phyloP scores from a whole-genome alignment of 2,797 vertebrate species.

The Chanos chanos region DNA sequence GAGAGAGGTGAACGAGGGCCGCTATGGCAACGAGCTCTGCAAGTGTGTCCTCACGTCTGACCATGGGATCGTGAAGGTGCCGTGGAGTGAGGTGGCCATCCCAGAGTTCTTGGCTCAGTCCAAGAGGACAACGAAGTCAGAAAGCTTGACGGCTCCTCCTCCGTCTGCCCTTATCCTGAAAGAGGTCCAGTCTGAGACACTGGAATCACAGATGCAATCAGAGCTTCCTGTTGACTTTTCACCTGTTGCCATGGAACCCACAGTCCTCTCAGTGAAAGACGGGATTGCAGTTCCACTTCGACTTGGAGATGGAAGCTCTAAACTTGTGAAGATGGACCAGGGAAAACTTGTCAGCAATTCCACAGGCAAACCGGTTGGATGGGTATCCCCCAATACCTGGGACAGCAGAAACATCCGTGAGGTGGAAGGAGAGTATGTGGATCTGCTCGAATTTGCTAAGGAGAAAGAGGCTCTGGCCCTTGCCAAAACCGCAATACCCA shows the following conservation, averaged over 20 bases:
- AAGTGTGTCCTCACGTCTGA: conserved; percentile 86
- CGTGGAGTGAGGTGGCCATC: conserved; percentile 78
- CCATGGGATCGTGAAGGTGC: conserved; percentile 78
- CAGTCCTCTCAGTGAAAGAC: conserved; percentile 55
- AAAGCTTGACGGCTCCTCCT: conserved; percentile 14
- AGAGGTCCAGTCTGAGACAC: conserved; percentile 49
- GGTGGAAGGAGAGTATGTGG: conserved; percentile 90
- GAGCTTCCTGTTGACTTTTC: conserved; percentile 47
- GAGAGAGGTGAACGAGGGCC: conserved; percentile 74
- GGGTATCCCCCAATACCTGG: conserved; percentile 74
- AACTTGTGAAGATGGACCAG: conserved; percentile 77
- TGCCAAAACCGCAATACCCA: conserved; percentile 38
- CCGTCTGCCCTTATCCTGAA: conserved; percentile 27
- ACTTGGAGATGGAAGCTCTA: conserved; percentile 52
- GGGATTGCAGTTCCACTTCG: conserved; percentile 64
- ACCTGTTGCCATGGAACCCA: conserved; percentile 63
- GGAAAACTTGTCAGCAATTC: conserved; percentile 50
- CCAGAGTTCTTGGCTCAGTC: conserved; percentile 84
- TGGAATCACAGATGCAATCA: conserved; percentile 20
- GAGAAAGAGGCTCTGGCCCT: conserved; percentile 54
- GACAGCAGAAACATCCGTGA: conserved; percentile 68
- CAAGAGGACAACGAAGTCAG: conserved; percentile 45
- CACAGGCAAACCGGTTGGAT: conserved; percentile 60
- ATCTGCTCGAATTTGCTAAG: conserved; percentile 79
- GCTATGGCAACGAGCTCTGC: conserved; percentile 67